Percentiles rank a stretch among this genome's conserved stretches.
Conservation (phyloP, 64 coral and sea anemone genomes). For the Porites lutea region DNA sequence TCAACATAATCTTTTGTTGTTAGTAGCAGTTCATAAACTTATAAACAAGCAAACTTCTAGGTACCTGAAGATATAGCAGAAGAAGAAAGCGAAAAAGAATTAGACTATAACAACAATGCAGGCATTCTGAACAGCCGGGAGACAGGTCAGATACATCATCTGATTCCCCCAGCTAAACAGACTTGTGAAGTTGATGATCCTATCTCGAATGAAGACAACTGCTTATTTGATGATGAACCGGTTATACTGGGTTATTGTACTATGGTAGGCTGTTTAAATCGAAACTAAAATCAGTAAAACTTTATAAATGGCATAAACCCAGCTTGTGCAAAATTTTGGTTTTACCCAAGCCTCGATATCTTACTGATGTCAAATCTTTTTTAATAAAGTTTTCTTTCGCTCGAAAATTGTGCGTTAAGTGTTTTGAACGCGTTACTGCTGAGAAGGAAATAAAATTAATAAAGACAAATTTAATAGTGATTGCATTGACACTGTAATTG, state of each 20-base stretch:
- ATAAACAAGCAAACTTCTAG: constrained; percentile 40
- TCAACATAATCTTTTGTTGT: too few relatives aligned
- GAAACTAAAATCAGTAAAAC: not conserved
- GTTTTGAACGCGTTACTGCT: too few relatives aligned
- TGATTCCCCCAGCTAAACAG: constrained; percentile 82
- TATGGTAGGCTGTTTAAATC: constrained; percentile 5
- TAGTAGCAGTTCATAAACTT: not conserved
- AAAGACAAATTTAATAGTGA: too few relatives aligned
- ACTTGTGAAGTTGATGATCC: constrained; percentile 85
- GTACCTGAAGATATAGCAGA: constrained; percentile 31
- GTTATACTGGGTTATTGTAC: constrained; percentile 39
- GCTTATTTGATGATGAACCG: constrained; percentile 28
- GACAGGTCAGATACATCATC: constrained; percentile 82
- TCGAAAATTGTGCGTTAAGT: too few relatives aligned
- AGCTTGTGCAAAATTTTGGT: not conserved
- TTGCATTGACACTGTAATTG: too few relatives aligned
- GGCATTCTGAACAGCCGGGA: constrained; percentile 87
- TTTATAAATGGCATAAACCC: constrained; percentile 5
- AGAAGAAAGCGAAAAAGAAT: constrained; percentile 8
- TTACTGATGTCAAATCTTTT: too few relatives aligned
- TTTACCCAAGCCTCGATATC: not conserved
- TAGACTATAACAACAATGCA: constrained; percentile 90
- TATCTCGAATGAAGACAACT: constrained; percentile 24
- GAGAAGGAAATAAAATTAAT: too few relatives aligned
- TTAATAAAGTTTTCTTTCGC: too few relatives aligned